Evolutionary conservation across 2,888 invertebrate genomes (phyloP).

Genomic region (Sinopyrophorus schimmeli): DNA sequence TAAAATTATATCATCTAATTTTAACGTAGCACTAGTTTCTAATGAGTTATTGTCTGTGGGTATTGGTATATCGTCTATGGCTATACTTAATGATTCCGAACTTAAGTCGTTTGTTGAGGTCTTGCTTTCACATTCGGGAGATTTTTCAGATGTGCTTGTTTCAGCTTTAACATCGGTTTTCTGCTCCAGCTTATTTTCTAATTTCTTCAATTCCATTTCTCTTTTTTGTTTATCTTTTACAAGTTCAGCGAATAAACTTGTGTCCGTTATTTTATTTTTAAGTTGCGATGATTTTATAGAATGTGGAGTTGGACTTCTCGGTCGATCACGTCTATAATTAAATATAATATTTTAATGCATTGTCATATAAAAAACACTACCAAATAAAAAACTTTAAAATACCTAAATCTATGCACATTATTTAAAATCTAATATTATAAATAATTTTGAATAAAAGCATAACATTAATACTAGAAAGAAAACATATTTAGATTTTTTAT

Average conservation of each 20-base stretch:
- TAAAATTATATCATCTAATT: slow-evolving; percentile 47
- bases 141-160: slow-evolving; percentile 42
- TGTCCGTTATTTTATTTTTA: slow-evolving; percentile 83
- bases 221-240: slow-evolving; percentile 84
- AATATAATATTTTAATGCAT: slow-evolving; percentile 1
- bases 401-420: no score
- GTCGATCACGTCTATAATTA: slow-evolving; percentile 39
- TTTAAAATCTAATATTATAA: no score
- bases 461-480: no score
- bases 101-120: slow-evolving; percentile 31
- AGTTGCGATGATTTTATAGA: slow-evolving; percentile 62
- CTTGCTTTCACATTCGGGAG: slow-evolving; percentile 39
- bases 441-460: no score
- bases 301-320: slow-evolving; percentile 52
- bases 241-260: slow-evolving; percentile 86
- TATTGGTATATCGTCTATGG: slow-evolving; percentile 73
- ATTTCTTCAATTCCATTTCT: slow-evolving; percentile 71
- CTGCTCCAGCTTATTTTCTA: slow-evolving; percentile 70
- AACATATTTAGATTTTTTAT: no score
- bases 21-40: slow-evolving; percentile 35
- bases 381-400: no score
- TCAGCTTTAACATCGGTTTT: slow-evolving; percentile 59
- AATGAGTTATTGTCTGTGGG: slow-evolving; percentile 55
- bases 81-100: slow-evolving; percentile 51
- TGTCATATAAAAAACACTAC: no score